Percentiles rank a stretch among this genome's conserved stretches.
Conservation (phyloP, 1,140 invertebrate species). For the Rhynchophorus ferrugineus region DNA sequence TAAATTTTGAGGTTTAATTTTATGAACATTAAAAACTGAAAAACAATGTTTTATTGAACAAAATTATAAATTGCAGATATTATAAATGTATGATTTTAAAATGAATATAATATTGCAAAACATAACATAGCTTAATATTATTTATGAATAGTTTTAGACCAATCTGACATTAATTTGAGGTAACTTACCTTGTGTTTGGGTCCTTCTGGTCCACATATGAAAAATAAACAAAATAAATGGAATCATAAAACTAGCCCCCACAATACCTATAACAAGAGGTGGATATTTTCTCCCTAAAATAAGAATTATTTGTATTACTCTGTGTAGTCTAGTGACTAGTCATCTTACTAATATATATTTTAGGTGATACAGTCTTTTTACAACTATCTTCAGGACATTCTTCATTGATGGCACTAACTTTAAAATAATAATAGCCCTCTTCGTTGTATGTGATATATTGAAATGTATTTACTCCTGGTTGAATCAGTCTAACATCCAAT, state of each 20-base stretch:
- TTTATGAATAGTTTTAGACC: too few species aligned
- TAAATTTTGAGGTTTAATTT: too few species aligned
- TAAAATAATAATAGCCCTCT: constrained; percentile 29
- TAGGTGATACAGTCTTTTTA: constrained; percentile 21
- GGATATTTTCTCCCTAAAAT: constrained; percentile 28
- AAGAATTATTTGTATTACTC: too few species aligned
- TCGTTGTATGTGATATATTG: constrained; percentile 28
- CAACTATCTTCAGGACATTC: constrained; percentile 25
- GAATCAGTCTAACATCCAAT: constrained; percentile 24
- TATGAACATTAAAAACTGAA: too few species aligned
- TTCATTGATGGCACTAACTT: constrained; percentile 20
- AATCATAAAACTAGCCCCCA: constrained; percentile 30
- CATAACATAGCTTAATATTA: too few species aligned
- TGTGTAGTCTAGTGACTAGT: too few species aligned
- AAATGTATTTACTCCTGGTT: constrained; percentile 6
- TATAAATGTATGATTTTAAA: too few species aligned
- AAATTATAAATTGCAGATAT: too few species aligned
- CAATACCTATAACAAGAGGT: constrained; percentile 29
- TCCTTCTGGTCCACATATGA: constrained; percentile 23
- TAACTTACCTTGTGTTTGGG: constrained; percentile 13
- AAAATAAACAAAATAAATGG: constrained; percentile 29
- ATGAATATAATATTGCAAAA: too few species aligned
- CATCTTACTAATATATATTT: constrained; percentile 28
- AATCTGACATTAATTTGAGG: too few species aligned
- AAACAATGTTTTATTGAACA: too few species aligned